phyloP scores from a whole-genome alignment of 2,888 invertebrate species.

The Ennomos erosarius region DNA sequence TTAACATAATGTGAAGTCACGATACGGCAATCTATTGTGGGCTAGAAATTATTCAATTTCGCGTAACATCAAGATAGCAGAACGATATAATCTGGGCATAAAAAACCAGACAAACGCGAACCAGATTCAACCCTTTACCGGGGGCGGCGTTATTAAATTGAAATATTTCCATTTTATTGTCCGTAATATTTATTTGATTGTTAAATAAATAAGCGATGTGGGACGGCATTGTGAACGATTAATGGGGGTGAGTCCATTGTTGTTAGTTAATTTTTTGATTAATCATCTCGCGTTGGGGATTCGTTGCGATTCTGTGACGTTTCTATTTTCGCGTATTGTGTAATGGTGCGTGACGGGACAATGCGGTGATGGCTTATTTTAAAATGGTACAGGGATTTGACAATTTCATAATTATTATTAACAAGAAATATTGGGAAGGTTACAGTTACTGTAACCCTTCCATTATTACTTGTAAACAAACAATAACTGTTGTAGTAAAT shows the following conservation, averaged over 20 bases:
- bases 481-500: too few relatives aligned
- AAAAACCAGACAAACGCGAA: constrained; percentile 63
- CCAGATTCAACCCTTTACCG: constrained; percentile 76
- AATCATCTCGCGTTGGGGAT: constrained; percentile 75
- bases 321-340: constrained; percentile 57
- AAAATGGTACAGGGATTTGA: constrained; percentile 9
- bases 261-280: constrained; percentile 85
- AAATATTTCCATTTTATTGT: constrained; percentile 84
- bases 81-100: constrained; percentile 65
- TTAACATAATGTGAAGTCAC: constrained; percentile 53
- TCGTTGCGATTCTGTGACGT: constrained; percentile 69
- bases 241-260: constrained; percentile 78
- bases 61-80: constrained; percentile 78
- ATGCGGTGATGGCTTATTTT: constrained; percentile 34
- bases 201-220: constrained; percentile 83
- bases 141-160: constrained; percentile 80
- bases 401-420: background rate
- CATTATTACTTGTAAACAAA: too few relatives aligned
- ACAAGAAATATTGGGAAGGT: too few relatives aligned
- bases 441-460: too few relatives aligned
- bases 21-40: constrained; percentile 57
- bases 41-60: constrained; percentile 75
- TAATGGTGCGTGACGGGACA: constrained; percentile 39
- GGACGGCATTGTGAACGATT: constrained; percentile 78
- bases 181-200: constrained; percentile 85